Evolutionary conservation across 2,113 vertebrate genomes (phyloP).

Genomic region (Hydrolagus affinis): DNA sequence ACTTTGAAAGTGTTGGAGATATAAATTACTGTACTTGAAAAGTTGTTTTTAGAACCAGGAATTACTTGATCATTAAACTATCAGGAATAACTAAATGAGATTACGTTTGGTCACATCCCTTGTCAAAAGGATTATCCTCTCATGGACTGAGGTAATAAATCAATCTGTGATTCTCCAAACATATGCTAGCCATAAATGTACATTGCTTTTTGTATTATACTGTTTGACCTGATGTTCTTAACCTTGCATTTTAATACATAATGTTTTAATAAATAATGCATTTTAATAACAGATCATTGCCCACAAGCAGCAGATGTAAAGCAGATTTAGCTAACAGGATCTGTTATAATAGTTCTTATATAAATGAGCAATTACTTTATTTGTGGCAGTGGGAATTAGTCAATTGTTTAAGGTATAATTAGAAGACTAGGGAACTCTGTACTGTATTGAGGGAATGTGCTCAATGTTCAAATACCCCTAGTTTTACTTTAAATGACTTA

Average conservation of each 20-base stretch:
- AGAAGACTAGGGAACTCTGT: not conserved
- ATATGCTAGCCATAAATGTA: not conserved
- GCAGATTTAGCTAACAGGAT: not conserved
- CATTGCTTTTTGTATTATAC: not conserved
- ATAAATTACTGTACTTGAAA: not conserved
- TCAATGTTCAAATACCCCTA: not conserved
- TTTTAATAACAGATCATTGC: too few relatives aligned
- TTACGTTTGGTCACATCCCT: not conserved
- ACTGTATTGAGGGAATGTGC: not conserved
- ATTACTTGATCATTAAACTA: too few relatives aligned
- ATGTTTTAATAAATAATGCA: too few relatives aligned
- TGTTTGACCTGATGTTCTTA: not conserved
- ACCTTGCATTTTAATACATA: not conserved
- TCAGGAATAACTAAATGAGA: not conserved
- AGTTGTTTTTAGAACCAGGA: not conserved
- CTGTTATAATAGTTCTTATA: not conserved
- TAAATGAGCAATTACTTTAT: not conserved
- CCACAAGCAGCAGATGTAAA: not conserved
- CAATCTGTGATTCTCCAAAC: not conserved
- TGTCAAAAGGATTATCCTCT: not conserved
- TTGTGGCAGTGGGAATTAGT: not conserved
- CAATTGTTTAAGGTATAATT: not conserved
- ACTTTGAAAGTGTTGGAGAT: not conserved
- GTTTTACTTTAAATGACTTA: not conserved
- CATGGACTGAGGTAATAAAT: not conserved